phyloP scores from a whole-genome alignment of 1,140 invertebrate genomes.

The Drosophila takahashii region DNA sequence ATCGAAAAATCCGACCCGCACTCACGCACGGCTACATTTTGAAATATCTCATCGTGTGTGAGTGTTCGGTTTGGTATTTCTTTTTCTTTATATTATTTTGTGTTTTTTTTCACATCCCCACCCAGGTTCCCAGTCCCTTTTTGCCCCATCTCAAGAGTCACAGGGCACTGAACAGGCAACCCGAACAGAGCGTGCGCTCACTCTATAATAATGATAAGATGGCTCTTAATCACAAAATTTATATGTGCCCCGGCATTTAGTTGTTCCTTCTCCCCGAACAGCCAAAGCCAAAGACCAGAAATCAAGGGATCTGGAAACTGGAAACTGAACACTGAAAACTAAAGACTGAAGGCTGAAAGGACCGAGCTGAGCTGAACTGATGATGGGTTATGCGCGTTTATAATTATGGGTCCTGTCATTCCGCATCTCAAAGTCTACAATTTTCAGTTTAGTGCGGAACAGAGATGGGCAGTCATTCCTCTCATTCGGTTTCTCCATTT shows the following conservation, averaged over 20 bases:
- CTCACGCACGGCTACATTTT: slow-evolving; percentile 65
- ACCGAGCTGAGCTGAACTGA: slow-evolving; percentile 49
- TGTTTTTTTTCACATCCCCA: slow-evolving; percentile 46
- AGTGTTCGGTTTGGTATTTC: slow-evolving; percentile 65
- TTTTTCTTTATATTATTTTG: slow-evolving; percentile 33
- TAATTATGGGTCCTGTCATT: slow-evolving; percentile 84
- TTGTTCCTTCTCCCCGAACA: slow-evolving; percentile 34
- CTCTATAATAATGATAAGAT: slow-evolving; percentile 85
- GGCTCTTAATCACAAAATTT: slow-evolving; percentile 85
- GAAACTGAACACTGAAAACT: not conserved
- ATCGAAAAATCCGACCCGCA: slow-evolving; percentile 39
- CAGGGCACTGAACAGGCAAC: slow-evolving; percentile 22
- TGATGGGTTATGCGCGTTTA: slow-evolving; percentile 84
- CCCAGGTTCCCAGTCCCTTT: slow-evolving; percentile 10
- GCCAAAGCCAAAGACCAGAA: slow-evolving; percentile 12
- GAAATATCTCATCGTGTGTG: slow-evolving; percentile 58
- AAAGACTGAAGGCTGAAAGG: slow-evolving; percentile 14
- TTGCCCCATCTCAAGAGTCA: slow-evolving; percentile 24
- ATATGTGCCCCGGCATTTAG: slow-evolving; percentile 78
- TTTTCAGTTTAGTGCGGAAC: slow-evolving; percentile 55
- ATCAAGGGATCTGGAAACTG: slow-evolving; percentile 32
- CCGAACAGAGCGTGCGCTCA: slow-evolving; percentile 70
- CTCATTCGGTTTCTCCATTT: slow-evolving; percentile 30
- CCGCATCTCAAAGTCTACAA: slow-evolving; percentile 75
- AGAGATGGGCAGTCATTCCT: slow-evolving; percentile 9